These are phyloP conservation scores for Eupithecia dodoneata DNA, from an alignment of 2,888 invertebrate species.

Conservation along the genomic window DNA sequence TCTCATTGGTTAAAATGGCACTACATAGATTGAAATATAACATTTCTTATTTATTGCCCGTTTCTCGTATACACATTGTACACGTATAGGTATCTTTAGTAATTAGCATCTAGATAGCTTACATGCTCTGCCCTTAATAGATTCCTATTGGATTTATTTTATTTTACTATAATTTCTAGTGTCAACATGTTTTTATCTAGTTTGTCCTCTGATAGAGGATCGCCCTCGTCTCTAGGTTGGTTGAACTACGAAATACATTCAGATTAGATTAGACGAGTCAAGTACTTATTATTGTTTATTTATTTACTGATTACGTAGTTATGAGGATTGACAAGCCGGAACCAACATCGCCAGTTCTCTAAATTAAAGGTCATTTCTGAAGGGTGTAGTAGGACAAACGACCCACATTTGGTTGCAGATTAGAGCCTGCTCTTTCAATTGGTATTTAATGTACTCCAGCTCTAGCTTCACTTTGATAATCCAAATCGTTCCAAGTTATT, in stretches of 20 bases:
- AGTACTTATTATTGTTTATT: not conserved
- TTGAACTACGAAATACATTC: not conserved
- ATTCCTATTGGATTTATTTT: not conserved
- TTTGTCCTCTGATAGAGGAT: not conserved
- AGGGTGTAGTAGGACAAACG: not conserved
- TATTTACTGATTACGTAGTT: not conserved
- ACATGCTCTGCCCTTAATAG: not conserved
- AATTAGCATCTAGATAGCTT: not conserved
- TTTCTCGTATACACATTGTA: not conserved
- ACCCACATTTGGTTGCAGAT: not conserved
- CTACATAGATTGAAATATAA: not conserved
- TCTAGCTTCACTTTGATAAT: not conserved
- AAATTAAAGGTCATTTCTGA: not conserved
- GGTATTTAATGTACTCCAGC: not conserved
- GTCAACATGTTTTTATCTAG: slow-evolving; percentile 9
- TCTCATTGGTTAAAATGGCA: not conserved
- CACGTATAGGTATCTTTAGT: not conserved
- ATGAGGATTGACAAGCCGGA: slow-evolving; percentile 10
- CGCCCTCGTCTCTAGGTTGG: slow-evolving; percentile 7
- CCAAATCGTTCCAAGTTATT: not conserved
- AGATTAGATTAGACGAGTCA: not conserved
- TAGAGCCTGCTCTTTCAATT: not conserved
- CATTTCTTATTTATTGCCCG: not conserved
- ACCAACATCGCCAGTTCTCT: not conserved
- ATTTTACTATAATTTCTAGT: not conserved